phyloP scores from a whole-genome alignment of 1,140 invertebrate genomes.

The Sminthurinus signatus region DNA sequence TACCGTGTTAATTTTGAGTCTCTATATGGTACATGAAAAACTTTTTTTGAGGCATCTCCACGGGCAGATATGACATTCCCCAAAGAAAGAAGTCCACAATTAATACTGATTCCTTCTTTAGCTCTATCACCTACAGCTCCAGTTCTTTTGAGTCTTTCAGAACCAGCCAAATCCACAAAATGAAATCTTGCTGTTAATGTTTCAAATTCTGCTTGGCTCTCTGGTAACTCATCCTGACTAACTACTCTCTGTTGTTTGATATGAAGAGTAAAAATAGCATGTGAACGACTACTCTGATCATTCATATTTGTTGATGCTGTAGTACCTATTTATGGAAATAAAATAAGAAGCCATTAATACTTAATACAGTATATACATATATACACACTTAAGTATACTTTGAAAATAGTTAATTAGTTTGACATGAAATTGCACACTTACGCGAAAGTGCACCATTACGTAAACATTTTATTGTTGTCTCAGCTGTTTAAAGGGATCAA shows the following conservation, averaged over 20 bases:
- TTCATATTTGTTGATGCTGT: slow-evolving; percentile 97
- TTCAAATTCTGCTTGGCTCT: slow-evolving; percentile 50
- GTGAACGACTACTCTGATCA: slow-evolving; percentile 86
- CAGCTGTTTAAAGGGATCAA: too few relatives aligned
- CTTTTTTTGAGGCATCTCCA: slow-evolving; percentile 80
- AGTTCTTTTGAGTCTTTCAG: slow-evolving; percentile 89
- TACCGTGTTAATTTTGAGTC: slow-evolving; percentile 95
- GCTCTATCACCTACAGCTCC: slow-evolving; percentile 83
- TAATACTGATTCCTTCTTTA: slow-evolving; percentile 90
- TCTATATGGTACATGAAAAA: slow-evolving; percentile 89
- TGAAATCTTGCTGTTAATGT: slow-evolving; percentile 88
- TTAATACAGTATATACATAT: too few relatives aligned
- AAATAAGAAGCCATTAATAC: too few relatives aligned
- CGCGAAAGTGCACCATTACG: slow-evolving; percentile 44
- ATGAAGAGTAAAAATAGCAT: slow-evolving; percentile 91
- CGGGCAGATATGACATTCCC: slow-evolving; percentile 97
- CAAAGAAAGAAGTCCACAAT: slow-evolving; percentile 83
- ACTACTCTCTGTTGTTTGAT: slow-evolving; percentile 58
- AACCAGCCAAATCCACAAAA: slow-evolving; percentile 94
- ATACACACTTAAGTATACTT: too few relatives aligned
- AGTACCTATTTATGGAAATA: slow-evolving; percentile 56
- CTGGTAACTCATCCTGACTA: slow-evolving; percentile 1
- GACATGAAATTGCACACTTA: too few relatives aligned
- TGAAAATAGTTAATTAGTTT: too few relatives aligned
- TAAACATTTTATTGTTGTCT: slow-evolving; percentile 79